Evolutionary conservation across 2,888 invertebrate species (phyloP).

Genomic region (Sinodicranocentrus sp.): DNA sequence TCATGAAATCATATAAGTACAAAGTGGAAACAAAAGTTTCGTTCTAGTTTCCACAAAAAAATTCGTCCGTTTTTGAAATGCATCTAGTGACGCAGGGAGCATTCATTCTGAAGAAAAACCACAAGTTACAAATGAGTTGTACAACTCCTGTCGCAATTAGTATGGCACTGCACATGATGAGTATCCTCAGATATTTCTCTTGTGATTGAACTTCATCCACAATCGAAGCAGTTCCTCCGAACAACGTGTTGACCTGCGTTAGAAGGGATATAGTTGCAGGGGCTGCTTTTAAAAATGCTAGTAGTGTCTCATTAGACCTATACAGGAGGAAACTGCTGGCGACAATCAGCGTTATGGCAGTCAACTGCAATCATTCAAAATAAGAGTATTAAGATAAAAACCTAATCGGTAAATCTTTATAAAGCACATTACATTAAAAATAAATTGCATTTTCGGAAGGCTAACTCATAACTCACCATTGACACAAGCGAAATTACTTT

Average conservation of each 20-base stretch:
- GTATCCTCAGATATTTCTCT: constrained; percentile 68
- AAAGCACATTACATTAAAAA: constrained; percentile 5
- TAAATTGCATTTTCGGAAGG: constrained; percentile 2
- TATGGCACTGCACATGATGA: constrained; percentile 69
- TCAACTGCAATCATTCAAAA: constrained; percentile 47
- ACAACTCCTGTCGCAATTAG: constrained; percentile 68
- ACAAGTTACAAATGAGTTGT: constrained; percentile 70
- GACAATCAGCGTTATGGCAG: constrained; percentile 69
- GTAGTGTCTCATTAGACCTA: constrained; percentile 67
- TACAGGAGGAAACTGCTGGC: constrained; percentile 68
- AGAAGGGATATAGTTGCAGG: constrained; percentile 66
- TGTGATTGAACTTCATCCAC: constrained; percentile 72
- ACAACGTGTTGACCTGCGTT: constrained; percentile 65
- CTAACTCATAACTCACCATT: constrained; percentile 68
- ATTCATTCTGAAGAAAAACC: constrained; percentile 73
- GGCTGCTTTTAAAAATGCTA: constrained; percentile 69
- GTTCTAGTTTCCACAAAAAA: constrained; percentile 67
- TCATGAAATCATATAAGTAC: too few relatives aligned
- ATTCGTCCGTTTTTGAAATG: constrained; percentile 68
- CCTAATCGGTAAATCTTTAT: too few relatives aligned
- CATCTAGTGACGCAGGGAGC: constrained; percentile 66
- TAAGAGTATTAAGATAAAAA: too few relatives aligned
- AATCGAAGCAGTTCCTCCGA: constrained; percentile 69
- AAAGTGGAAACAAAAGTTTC: too few relatives aligned
- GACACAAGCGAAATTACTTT: constrained; percentile 68